These are phyloP conservation scores for Drosophila picticornis DNA, from an alignment of 2,888 invertebrate genomes.

Conservation along the genomic window DNA sequence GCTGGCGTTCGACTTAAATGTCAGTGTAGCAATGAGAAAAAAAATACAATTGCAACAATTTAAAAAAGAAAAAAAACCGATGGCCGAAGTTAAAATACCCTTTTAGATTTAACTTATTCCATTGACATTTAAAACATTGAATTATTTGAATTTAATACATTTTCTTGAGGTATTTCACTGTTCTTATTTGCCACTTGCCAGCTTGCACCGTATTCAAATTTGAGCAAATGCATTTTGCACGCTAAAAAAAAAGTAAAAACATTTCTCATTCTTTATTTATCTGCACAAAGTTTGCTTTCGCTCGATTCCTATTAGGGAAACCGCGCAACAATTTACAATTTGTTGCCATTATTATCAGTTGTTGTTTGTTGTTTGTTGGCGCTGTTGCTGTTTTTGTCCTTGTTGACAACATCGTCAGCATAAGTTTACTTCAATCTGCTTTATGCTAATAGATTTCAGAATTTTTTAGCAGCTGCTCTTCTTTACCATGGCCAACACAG, in stretches of 20 bases:
- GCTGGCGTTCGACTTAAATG: background rate
- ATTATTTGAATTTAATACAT: background rate
- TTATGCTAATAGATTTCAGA: conserved; percentile 74
- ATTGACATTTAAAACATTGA: background rate
- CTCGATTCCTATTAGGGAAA: conserved; percentile 2
- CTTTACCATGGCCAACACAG: background rate
- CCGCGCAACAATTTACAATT: conserved; percentile 30
- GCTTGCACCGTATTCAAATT: background rate
- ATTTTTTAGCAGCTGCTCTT: conserved; percentile 59
- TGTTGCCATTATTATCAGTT: conserved; percentile 49
- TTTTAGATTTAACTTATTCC: background rate
- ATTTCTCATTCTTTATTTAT: conserved; percentile 4
- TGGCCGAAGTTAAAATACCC: background rate
- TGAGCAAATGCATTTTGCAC: conserved; percentile 5
- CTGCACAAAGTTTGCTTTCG: conserved; percentile 9
- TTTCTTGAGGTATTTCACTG: background rate
- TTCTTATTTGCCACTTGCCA: background rate
- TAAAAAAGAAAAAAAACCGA: fast-evolving
- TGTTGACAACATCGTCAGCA: conserved; percentile 64
- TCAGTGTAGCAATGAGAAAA: background rate
- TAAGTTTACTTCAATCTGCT: conserved; percentile 74
- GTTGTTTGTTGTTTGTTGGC: conserved; percentile 27
- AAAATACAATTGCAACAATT: background rate
- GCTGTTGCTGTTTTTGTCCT: conserved; percentile 38
- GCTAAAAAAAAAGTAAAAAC: background rate